Percentiles rank a stretch among this genome's conserved stretches.
Evolutionary conservation across 2,113 vertebrate species (phyloP).

Genomic region (Perca schrenkii): DNA sequence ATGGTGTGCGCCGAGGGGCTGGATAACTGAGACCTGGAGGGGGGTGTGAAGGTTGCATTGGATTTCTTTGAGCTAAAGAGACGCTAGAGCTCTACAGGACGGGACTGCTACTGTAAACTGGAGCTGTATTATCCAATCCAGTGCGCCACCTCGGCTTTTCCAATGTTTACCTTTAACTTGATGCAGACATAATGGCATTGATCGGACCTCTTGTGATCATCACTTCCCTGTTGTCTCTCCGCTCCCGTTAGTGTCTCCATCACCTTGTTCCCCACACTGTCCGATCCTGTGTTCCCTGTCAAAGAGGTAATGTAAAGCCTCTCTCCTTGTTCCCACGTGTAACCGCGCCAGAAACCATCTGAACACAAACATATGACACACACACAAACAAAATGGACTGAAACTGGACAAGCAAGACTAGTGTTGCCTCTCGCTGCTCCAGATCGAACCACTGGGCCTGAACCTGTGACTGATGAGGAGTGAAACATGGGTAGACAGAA

Average conservation of each 20-base stretch:
- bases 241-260: constrained; percentile 25
- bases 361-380: constrained; percentile 33
- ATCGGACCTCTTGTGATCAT: constrained; percentile 46
- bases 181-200: constrained; percentile 55
- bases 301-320: constrained; percentile 24
- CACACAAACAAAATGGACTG: constrained; percentile 14
- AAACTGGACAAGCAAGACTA: constrained; percentile 17
- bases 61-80: constrained; percentile 37
- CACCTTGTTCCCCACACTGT: constrained; percentile 13
- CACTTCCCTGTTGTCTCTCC: constrained; percentile 23
- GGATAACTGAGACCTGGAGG: constrained; percentile 74
- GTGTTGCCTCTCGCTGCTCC: constrained; percentile 31
- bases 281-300: neutral
- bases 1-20: constrained; percentile 81
- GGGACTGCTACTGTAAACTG: constrained; percentile 30
- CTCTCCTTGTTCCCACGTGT: constrained; percentile 15
- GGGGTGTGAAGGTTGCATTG: neutral
- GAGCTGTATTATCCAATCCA: constrained; percentile 31
- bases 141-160: constrained; percentile 42
- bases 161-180: constrained; percentile 55
- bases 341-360: constrained; percentile 26
- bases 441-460: constrained; percentile 39
- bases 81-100: constrained; percentile 16
- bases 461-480: constrained; percentile 41
- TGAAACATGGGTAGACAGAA: constrained; percentile 21